These are phyloP conservation scores for Agapornis roseicollis DNA, from an alignment of 2,113 vertebrate species.

Conservation along the genomic window DNA sequence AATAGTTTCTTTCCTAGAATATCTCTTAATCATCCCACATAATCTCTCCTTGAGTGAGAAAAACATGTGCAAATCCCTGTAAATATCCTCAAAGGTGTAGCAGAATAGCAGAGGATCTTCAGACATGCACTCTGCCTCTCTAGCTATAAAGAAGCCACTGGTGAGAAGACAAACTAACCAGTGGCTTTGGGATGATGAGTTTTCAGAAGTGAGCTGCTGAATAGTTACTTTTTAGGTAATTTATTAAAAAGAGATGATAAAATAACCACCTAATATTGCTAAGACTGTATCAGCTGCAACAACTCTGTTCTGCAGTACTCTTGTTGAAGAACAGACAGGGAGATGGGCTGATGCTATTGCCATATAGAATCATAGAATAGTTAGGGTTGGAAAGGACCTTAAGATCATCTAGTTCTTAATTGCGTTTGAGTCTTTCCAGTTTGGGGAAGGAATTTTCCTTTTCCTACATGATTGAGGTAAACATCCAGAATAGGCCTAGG, in stretches of 20 bases:
- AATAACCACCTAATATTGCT: neutral
- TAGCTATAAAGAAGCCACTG: neutral
- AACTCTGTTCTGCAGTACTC: neutral
- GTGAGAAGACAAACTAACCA: neutral
- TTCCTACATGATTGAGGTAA: neutral
- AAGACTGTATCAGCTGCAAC: neutral
- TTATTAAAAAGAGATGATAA: neutral
- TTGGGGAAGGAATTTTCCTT: conserved; percentile 23
- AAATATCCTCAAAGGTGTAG: conserved; percentile 27
- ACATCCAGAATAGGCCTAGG: neutral
- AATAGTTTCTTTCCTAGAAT: neutral
- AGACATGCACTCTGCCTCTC: neutral
- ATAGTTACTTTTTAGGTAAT: conserved; percentile 30
- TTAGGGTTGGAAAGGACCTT: too few relatives aligned
- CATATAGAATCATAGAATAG: too few relatives aligned
- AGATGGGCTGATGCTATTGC: conserved; percentile 41
- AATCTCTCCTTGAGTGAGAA: conserved; percentile 12
- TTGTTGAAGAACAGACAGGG: neutral
- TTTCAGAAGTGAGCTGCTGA: conserved; percentile 39
- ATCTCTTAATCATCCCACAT: conserved; percentile 28
- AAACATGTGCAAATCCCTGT: conserved; percentile 23
- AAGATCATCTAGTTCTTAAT: too few relatives aligned
- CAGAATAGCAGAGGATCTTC: neutral
- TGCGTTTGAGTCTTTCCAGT: neutral
- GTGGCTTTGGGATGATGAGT: neutral